A percentile compares a stretch with the other conserved stretches of the same genome.
Evolutionary conservation across 2,797 vertebrate genomes (phyloP).

Genomic region (Corythornis leucogaster): DNA sequence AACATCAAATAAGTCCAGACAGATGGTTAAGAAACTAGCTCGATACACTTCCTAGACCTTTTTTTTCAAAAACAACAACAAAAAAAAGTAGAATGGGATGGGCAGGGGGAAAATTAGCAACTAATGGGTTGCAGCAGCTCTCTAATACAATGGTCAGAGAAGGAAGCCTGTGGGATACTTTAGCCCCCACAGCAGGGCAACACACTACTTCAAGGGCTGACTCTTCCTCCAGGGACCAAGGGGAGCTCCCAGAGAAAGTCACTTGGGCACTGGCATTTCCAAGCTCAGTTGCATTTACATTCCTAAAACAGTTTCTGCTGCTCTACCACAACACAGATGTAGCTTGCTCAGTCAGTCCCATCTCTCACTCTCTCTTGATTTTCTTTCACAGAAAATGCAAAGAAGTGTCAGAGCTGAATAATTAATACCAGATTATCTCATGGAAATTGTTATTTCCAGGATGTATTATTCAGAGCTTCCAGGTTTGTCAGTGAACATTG

Average conservation of each 20-base stretch:
- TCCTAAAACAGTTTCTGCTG: background rate
- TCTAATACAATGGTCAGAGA: background rate
- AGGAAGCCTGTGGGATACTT: background rate
- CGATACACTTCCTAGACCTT: background rate
- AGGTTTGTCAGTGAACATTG: background rate
- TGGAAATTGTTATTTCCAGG: background rate
- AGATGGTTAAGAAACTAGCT: background rate
- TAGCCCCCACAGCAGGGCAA: background rate
- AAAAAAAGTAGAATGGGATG: background rate
- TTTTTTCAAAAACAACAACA: background rate
- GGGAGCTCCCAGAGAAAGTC: background rate
- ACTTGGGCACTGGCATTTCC: background rate
- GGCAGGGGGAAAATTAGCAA: background rate
- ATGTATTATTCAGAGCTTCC: background rate
- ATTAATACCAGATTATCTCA: background rate
- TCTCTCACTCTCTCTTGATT: background rate
- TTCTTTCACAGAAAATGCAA: background rate
- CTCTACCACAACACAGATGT: background rate
- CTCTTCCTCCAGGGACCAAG: background rate
- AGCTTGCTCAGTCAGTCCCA: background rate
- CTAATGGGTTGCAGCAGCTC: background rate
- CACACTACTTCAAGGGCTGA: background rate
- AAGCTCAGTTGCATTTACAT: background rate
- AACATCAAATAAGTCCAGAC: background rate
- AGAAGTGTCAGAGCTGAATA: background rate